phyloP scores from a whole-genome alignment of 2,888 invertebrate genomes.

The Drosophila parthenogenetica region DNA sequence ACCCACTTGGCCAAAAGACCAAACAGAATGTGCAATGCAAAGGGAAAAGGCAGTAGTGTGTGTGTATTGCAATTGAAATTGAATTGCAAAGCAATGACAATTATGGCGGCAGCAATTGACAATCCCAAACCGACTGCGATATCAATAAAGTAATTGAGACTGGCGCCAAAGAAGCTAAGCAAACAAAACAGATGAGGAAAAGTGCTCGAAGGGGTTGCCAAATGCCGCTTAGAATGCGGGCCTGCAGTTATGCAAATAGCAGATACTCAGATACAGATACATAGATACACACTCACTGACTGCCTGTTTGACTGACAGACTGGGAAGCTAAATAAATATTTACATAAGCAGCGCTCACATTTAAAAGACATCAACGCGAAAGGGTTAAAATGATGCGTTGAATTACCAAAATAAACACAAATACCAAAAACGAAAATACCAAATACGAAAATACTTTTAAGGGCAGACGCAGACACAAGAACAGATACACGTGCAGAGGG shows the following conservation, averaged over 20 bases:
- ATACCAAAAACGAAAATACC: constrained; percentile 54
- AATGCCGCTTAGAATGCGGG: constrained; percentile 52
- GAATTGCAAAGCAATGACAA: constrained; percentile 46
- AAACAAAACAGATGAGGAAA: constrained; percentile 40
- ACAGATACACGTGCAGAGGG: constrained; percentile 28
- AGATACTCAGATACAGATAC: constrained; percentile 28
- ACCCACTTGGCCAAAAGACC: constrained; percentile 6
- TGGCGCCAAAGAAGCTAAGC: constrained; percentile 68
- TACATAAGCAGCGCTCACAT: constrained; percentile 73
- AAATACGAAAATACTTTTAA: neutral
- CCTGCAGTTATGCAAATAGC: constrained; percentile 65
- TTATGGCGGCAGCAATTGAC: constrained; percentile 39
- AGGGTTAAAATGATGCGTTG: constrained; percentile 75
- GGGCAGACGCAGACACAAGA: neutral
- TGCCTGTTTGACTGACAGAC: constrained; percentile 20
- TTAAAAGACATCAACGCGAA: constrained; percentile 69
- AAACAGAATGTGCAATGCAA: constrained; percentile 12
- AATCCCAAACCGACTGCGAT: constrained; percentile 28
- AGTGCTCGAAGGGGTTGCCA: constrained; percentile 49
- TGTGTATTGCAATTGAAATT: constrained; percentile 46
- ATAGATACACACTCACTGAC: constrained; percentile 30
- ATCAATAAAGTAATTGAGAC: constrained; percentile 80
- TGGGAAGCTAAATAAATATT: constrained; percentile 60
- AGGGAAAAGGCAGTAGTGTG: constrained; percentile 2
- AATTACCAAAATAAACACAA: constrained; percentile 77